A percentile compares a stretch with the other conserved stretches of the same genome.
phyloP scores from a whole-genome alignment of 2,888 invertebrate genomes.

The Athetis lepigone region DNA sequence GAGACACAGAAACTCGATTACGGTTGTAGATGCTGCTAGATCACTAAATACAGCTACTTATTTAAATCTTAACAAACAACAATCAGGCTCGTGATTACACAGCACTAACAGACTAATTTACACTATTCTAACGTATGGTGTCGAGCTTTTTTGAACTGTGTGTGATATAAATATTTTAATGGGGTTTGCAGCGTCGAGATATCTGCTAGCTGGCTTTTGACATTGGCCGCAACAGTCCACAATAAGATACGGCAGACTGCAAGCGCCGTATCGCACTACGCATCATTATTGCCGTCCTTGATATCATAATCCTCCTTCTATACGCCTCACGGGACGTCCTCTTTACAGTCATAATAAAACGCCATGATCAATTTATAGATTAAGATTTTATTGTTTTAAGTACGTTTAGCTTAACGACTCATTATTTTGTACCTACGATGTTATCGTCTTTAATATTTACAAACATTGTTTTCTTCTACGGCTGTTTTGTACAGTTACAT shows the following conservation, averaged over 20 bases:
- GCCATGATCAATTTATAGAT: conserved; percentile 86
- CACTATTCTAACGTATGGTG: conserved; percentile 78
- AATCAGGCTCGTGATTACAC: conserved; percentile 73
- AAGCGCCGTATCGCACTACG: conserved; percentile 85
- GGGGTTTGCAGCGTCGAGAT: conserved; percentile 91
- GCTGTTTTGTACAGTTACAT: conserved; percentile 86
- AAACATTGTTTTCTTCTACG: conserved; percentile 74
- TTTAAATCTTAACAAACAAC: conserved; percentile 64
- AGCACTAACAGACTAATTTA: conserved; percentile 85
- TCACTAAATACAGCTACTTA: conserved; percentile 60
- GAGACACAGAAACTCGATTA: conserved; percentile 55
- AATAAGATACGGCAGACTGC: conserved; percentile 87
- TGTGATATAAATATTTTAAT: conserved; percentile 87
- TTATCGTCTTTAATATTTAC: conserved; percentile 79
- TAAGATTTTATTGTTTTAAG: conserved; percentile 85
- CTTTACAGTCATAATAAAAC: conserved; percentile 84
- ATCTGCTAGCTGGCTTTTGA: conserved; percentile 91
- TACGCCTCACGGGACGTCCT: conserved; percentile 75
- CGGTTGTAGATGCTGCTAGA: conserved; percentile 64
- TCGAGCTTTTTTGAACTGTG: conserved; percentile 79
- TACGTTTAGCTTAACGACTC: conserved; percentile 82
- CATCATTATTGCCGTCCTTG: conserved; percentile 88
- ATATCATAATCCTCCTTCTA: conserved; percentile 71
- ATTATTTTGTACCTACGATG: conserved; percentile 86
- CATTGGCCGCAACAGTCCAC: conserved; percentile 88